Base-by-base conservation (phyloP, 2,113 vertebrate genomes). In the Agapornis roseicollis region DNA sequence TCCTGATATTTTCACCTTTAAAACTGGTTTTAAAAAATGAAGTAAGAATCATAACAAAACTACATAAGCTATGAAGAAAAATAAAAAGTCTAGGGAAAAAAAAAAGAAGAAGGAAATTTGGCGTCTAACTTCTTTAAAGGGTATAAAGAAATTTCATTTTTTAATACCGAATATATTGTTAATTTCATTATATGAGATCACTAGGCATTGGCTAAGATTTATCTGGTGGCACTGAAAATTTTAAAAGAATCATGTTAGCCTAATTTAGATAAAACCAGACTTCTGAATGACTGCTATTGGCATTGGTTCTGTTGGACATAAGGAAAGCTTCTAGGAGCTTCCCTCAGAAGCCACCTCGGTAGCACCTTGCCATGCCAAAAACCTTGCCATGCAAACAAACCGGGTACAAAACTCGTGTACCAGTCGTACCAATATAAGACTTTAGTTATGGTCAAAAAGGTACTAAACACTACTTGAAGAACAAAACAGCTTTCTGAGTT, bases 271-370 rank as follows among this genome's bases (percentile, higher is more conserved):
- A 39, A 61, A 82, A 81, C 9, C 3, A 42, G 24, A 68, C 24
- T 50, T 50, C 27, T 42, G 58, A 72, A 31, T 29, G 9, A 49
- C 16, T 53, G 7, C 37, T 66, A 42, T 17, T 70, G 20, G 24
- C 41, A 35, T 2, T 33, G 16, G 28, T 19, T 55, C 41, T 52
- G 3, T 11, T 1, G 0, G 33, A 50, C 16, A n/a, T 7, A 6
- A 6, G 13, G 27, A 37, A 65, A 65, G 58, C 33, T 64, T 56
- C 47, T 42, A 13, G 29, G 12, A 71, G 3, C 35, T 71, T 65
- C 42, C 71, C 42, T 39, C 33, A 66, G 33, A 71, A 90, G 20
- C 33, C 33, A 23, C 33, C 33, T 23, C 55, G n/a, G 33, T n/a
- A 58, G 33, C n/a, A n/a, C 20, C 9, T 35, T 33, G 15, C 37